Evolutionary conservation across 2,888 invertebrate species (phyloP), one percentile per base, ranked within the genome.

Genomic region (Ametastegia equiseti): DNA sequence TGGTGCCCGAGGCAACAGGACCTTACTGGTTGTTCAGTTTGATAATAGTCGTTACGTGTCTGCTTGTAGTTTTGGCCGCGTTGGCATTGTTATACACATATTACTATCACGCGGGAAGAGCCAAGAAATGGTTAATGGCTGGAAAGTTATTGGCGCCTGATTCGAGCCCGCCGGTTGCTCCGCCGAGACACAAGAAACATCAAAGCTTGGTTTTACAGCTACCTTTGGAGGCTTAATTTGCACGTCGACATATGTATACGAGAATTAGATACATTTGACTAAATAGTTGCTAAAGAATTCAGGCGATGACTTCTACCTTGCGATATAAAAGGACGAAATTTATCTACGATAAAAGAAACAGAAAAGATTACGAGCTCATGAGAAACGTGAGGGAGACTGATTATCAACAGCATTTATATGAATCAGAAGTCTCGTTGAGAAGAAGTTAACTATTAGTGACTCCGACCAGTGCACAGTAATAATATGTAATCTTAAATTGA

Each of bases 71-170:
- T 67, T 90, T 95, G 87, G 94, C 94, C 82, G 92, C 94, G 85
- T 93, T 96, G 88, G 94, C 94, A 83, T 93, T 94, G 82, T 93
- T 96, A 87, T 96, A 96, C 92, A 92, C 95, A 88, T 96, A 96
- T 91, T 96, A 95, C 90, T 96, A 96, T 93, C 95, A 95, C 91
- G 94, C 95, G 87, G 95, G 95, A 87, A 93, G 93, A 85, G 93
- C 96, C 85, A 95, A 95, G 92, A 93, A 92, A 84, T 93, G 95
- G 89, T 90, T 96, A 36, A 94, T 90, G 88, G 86, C 88, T n/a
- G 87, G 89, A 71, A 87, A 86, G 82, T 83, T 87, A 75, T 81
- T 89, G 69, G 81, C 57, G 4, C 81, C 57, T 23, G 63, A 71
- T 9, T 60, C 33, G n/a, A 63, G 33, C 42, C 89, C 90, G 80